Evolutionary conservation across 1,140 invertebrate genomes (phyloP).

Genomic region (Bombus turneri): DNA sequence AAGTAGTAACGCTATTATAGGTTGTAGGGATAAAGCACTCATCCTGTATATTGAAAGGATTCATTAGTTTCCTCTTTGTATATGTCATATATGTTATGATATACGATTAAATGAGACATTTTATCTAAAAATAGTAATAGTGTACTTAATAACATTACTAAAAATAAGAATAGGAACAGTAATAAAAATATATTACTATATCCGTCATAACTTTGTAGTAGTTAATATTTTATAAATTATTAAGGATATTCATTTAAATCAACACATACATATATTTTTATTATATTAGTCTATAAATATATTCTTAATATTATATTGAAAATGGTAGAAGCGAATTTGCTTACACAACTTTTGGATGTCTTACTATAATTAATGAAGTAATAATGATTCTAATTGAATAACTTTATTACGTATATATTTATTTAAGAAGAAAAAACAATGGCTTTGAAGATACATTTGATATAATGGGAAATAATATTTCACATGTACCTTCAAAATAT

Average conservation of each 20-base stretch:
- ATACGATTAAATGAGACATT: neutral
- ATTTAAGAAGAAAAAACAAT: constrained; percentile 71
- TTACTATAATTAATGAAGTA: neutral
- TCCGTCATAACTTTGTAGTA: neutral
- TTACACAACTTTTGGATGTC: neutral
- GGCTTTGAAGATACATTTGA: constrained; percentile 70
- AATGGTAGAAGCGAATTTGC: neutral
- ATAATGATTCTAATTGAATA: constrained; percentile 14
- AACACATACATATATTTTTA: neutral
- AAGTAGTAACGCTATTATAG: neutral
- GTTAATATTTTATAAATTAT: neutral
- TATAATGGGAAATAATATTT: constrained; percentile 59
- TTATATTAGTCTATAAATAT: neutral
- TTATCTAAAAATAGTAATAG: neutral
- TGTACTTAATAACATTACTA: too few relatives aligned
- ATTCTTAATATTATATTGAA: neutral
- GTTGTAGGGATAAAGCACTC: neutral
- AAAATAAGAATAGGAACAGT: neutral
- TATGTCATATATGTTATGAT: too few relatives aligned
- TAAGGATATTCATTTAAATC: neutral
- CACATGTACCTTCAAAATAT: constrained; percentile 84
- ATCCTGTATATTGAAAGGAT: neutral
- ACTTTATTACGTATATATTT: constrained; percentile 26
- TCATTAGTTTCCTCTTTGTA: neutral
- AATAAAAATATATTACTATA: neutral